Evolutionary conservation across 2,888 invertebrate species (phyloP).

Genomic region (Notodonta dromedarius): DNA sequence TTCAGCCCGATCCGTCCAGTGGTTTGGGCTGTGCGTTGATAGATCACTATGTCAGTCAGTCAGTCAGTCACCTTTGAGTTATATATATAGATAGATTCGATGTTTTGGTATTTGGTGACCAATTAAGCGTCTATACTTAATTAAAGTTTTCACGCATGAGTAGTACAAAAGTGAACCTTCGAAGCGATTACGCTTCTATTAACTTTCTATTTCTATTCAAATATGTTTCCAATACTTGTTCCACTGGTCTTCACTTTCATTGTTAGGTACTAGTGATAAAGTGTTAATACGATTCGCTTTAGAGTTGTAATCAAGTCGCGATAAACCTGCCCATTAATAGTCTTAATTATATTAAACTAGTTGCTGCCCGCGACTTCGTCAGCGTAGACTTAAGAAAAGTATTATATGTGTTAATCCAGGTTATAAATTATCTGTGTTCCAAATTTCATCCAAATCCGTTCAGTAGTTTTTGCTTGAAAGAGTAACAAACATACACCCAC

Average conservation of each 20-base stretch:
- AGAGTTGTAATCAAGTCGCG: conserved; percentile 10
- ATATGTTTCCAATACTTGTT: conserved; percentile 8
- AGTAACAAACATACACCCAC: too few relatives aligned
- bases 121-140: conserved; percentile 17
- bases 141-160: conserved; percentile 26
- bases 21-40: too few relatives aligned
- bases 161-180: conserved; percentile 14
- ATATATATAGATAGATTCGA: too few relatives aligned
- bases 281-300: conserved; percentile 12
- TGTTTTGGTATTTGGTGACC: neutral
- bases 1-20: too few relatives aligned
- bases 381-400: too few relatives aligned
- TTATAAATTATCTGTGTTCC: too few relatives aligned
- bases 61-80: too few relatives aligned
- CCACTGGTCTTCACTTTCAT: conserved; percentile 8
- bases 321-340: conserved; percentile 8
- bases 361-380: too few relatives aligned
- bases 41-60: too few relatives aligned
- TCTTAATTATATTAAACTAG: conserved; percentile 4
- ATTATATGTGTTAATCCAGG: too few relatives aligned
- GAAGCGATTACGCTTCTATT: neutral
- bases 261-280: conserved; percentile 9
- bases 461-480: too few relatives aligned
- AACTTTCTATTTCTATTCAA: conserved; percentile 29
- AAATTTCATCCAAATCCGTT: too few relatives aligned